Base-by-base conservation (phyloP, 2,797 vertebrate species). In the Xerus rutilus region DNA sequence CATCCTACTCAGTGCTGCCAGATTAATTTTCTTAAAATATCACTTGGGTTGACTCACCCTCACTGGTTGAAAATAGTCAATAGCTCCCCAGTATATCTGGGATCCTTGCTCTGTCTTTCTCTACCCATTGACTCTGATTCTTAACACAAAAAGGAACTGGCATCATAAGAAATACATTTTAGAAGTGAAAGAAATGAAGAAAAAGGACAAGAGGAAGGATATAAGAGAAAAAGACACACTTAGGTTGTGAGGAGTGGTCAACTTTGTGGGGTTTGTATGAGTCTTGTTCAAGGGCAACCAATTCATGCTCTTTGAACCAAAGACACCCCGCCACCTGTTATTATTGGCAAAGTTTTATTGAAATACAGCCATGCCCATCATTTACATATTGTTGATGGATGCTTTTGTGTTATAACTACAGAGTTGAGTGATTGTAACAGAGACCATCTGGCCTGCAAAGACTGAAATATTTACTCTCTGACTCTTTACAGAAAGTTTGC, bases 11-110 rank as follows among this genome's bases (percentile, higher is more conserved):
- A 67, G 28, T 52, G 17, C 69, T 82, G 21, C 28, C 13, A 65
- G n/a, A 73, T 89, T 92, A 82, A 85, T 92, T 89, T 91, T 86
- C 86, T 86, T 52, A 96, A 94, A 89, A 86, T 86, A 82, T 52
- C 82, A 57, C 47, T 83, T 78, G 39, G 62, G 18, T 86, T 82
- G 74, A 72, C 84, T 95, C 73, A 76, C 7, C 65, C 21, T 72
- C 73, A 28, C 14, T 65, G 39, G 62, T 88, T 88, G 79, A 65
- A 91, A 88, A 43, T 4, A 45, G 1, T 88, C 57, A 76, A 4
- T 32, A 57, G 57, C 73, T 88, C 72, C n/a, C 17, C 43, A 49
- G 23, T 77, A 47, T 74, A n/a, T 86, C 67, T 28, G n/a, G 39
- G 28, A 49, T 86, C 77, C 32, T 54, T 69, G 4, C 74, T 93